Evolutionary conservation across 2,113 vertebrate genomes (phyloP).

Genomic region (Seriola quinqueradiata): DNA sequence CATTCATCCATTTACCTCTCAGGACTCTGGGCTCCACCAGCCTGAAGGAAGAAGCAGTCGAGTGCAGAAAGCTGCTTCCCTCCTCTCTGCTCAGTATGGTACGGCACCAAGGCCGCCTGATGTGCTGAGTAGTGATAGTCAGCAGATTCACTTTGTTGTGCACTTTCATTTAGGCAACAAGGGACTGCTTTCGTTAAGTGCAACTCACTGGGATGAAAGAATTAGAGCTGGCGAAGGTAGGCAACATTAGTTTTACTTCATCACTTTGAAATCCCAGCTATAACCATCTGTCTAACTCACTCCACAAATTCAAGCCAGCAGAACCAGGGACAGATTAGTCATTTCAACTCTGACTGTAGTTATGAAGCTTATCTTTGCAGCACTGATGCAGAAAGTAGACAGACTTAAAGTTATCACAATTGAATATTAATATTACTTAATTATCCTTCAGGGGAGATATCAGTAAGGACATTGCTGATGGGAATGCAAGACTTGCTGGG

Average conservation of each 20-base stretch:
- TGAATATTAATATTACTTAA: constrained; percentile 77
- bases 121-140: constrained; percentile 80
- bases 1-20: constrained; percentile 84
- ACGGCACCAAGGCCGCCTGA: constrained; percentile 70
- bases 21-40: constrained; percentile 75
- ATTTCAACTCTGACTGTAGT: constrained; percentile 48
- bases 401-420: constrained; percentile 57
- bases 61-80: constrained; percentile 74
- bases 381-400: constrained; percentile 37
- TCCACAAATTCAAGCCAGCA: constrained; percentile 67
- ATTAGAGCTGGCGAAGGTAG: constrained; percentile 75
- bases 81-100: constrained; percentile 55
- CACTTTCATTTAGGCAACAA: constrained; percentile 83
- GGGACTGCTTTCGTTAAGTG: constrained; percentile 79
- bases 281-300: constrained; percentile 82
- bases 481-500: constrained; percentile 43
- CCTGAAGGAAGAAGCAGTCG: constrained; percentile 77
- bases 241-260: constrained; percentile 76
- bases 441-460: constrained; percentile 73
- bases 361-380: constrained; percentile 56
- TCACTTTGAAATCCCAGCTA: constrained; percentile 78
- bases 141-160: constrained; percentile 81
- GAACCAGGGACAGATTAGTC: constrained; percentile 63
- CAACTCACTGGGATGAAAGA: constrained; percentile 81
- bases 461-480: constrained; percentile 55